Evolutionary conservation across 2,888 invertebrate genomes (phyloP).

Genomic region (Nomada goodeniana): DNA sequence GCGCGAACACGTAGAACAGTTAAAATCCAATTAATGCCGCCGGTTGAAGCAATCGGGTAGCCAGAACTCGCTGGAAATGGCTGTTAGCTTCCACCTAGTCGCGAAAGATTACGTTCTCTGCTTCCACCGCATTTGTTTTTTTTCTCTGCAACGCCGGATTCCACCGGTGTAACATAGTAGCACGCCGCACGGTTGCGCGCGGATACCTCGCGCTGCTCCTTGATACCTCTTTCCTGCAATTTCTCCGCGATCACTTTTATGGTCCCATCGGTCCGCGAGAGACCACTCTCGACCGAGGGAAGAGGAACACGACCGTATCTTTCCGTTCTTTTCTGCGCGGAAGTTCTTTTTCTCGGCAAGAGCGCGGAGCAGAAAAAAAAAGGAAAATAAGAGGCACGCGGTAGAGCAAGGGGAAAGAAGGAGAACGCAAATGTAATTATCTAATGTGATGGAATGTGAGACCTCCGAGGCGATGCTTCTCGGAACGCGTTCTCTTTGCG

Average conservation of each 20-base stretch:
- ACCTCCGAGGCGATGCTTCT: slow-evolving; percentile 44
- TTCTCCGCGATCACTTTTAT: slow-evolving; percentile 57
- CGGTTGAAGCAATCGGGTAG: slow-evolving; percentile 3
- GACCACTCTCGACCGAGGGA: slow-evolving; percentile 46
- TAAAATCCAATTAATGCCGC: slow-evolving; percentile 20
- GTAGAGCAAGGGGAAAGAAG: slow-evolving; percentile 1
- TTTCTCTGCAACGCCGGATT: slow-evolving; percentile 5
- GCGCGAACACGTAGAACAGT: neutral
- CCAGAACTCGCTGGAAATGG: neutral
- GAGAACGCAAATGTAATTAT: slow-evolving; percentile 55
- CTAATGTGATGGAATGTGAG: slow-evolving; percentile 62
- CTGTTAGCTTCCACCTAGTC: slow-evolving; percentile 21
- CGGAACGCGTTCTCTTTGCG: slow-evolving; percentile 67
- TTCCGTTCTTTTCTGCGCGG: slow-evolving; percentile 26
- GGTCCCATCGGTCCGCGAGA: slow-evolving; percentile 42
- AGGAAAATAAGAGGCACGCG: neutral
- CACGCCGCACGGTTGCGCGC: neutral
- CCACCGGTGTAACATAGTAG: slow-evolving; percentile 9
- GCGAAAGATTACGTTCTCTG: slow-evolving; percentile 6
- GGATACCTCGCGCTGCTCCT: slow-evolving; percentile 6
- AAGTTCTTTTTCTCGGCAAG: slow-evolving; percentile 53
- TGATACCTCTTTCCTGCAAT: slow-evolving; percentile 36
- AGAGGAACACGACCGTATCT: slow-evolving; percentile 55
- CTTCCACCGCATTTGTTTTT: neutral
- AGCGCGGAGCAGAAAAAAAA: slow-evolving; percentile 13